phyloP scores from a whole-genome alignment of 2,113 vertebrate genomes.

The Pycnonotus jocosus region DNA sequence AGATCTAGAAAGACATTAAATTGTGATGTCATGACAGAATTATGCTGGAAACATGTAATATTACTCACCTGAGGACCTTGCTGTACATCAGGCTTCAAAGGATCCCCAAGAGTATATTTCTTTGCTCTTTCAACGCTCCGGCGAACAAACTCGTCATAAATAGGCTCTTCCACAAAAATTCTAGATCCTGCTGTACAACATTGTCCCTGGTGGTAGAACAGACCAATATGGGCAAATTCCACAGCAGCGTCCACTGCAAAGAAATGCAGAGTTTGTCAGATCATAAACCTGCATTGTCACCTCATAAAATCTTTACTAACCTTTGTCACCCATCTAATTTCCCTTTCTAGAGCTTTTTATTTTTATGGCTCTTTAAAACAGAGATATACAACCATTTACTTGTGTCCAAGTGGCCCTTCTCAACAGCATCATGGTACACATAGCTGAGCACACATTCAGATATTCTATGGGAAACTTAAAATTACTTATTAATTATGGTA shows the following conservation, averaged over 20 bases:
- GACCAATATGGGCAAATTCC: conserved; percentile 79
- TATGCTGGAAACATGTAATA: neutral
- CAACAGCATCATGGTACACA: neutral
- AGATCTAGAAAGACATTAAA: neutral
- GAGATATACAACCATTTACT: neutral
- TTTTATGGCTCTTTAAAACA: neutral
- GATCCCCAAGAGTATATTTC: conserved; percentile 80
- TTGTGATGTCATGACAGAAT: neutral
- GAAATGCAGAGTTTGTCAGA: neutral
- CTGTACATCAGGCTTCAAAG: conserved; percentile 71
- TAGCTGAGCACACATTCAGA: neutral
- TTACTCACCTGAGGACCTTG: conserved; percentile 84
- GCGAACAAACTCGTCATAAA: conserved; percentile 84
- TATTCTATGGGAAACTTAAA: neutral
- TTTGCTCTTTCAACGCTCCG: conserved; percentile 78
- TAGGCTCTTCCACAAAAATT: conserved; percentile 85
- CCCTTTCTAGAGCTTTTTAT: neutral
- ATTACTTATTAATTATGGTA: no score
- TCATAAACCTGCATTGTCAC: neutral
- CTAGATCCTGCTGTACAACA: conserved; percentile 86
- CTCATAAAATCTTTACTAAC: neutral
- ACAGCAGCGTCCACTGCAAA: conserved; percentile 80
- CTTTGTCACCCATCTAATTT: neutral
- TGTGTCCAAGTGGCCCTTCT: neutral
- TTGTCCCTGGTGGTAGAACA: conserved; percentile 89